A percentile compares a stretch with the other conserved stretches of the same genome.
Evolutionary conservation across 2,888 invertebrate species (phyloP).

Genomic region (Drosophila monieri): DNA sequence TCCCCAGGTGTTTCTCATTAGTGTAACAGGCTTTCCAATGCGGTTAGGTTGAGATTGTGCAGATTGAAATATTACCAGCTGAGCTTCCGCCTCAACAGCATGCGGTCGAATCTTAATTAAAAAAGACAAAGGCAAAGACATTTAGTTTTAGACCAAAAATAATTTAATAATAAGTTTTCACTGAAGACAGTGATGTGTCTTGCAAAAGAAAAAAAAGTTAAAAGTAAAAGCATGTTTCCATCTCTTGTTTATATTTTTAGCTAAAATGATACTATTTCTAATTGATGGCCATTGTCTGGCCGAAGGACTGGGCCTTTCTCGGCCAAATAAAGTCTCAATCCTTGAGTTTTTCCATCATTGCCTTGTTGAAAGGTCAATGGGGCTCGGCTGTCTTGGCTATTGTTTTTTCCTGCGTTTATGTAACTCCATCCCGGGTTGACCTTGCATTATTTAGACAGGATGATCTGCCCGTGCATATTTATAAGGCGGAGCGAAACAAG

Average conservation of each 20-base stretch:
- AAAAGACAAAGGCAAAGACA: background rate
- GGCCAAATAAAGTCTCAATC: constrained; percentile 25
- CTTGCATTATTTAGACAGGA: constrained; percentile 53
- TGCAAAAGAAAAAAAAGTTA: background rate
- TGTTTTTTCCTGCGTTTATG: constrained; percentile 26
- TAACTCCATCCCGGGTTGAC: constrained; percentile 48
- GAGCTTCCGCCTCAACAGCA: constrained; percentile 16
- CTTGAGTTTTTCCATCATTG: constrained; percentile 18
- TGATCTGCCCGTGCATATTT: constrained; percentile 63
- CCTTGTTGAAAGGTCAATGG: constrained; percentile 30
- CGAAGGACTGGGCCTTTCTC: constrained; percentile 2
- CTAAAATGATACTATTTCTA: background rate
- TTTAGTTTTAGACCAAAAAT: background rate
- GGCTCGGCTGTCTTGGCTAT: constrained; percentile 24
- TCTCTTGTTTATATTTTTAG: background rate
- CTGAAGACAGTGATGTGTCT: background rate
- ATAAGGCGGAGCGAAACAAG: constrained; percentile 48
- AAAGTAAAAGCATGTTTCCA: background rate
- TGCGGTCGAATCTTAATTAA: constrained; percentile 32
- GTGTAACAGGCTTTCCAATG: constrained; percentile 43
- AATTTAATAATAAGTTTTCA: background rate
- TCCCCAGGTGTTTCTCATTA: constrained; percentile 63
- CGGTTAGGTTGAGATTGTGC: constrained; percentile 31
- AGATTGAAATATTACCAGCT: constrained; percentile 49
- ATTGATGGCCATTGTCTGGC: constrained; percentile 30